These are phyloP conservation scores for Channallabes apus DNA, from an alignment of 2,797 vertebrate species.

Conservation along the genomic window DNA sequence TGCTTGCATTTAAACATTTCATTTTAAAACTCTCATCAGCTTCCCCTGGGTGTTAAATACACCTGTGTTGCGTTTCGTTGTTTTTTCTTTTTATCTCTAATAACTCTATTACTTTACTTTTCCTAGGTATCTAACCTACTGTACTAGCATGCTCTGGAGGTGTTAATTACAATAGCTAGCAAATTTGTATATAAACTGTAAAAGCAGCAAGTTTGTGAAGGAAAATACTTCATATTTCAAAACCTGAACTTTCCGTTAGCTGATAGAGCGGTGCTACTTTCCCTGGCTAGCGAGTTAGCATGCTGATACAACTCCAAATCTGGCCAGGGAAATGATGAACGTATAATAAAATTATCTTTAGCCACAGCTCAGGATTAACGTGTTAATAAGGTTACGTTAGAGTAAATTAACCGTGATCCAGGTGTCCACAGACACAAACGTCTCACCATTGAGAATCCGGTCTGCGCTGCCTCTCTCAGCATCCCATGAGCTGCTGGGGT, in stretches of 20 bases:
- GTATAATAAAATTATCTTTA: background rate
- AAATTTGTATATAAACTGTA: background rate
- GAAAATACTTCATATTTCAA: background rate
- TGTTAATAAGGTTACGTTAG: background rate
- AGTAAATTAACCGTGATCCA: background rate
- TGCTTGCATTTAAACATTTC: background rate
- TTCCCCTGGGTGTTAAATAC: background rate
- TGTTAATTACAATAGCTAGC: too few species aligned
- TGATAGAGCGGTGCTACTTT: background rate
- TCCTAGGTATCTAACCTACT: background rate
- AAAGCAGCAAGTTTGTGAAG: background rate
- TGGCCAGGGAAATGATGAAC: background rate
- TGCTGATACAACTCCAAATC: background rate
- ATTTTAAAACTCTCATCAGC: background rate
- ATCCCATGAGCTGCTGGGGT: conserved; percentile 70
- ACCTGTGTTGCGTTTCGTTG: background rate
- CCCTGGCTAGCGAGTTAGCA: background rate
- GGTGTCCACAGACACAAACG: background rate
- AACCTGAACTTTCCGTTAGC: background rate
- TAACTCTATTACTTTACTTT: background rate
- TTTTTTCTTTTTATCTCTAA: background rate
- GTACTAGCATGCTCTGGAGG: background rate
- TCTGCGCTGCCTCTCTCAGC: conserved; percentile 75
- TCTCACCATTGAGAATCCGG: conserved; percentile 80
- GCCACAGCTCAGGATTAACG: background rate